Evolutionary conservation across 2,113 vertebrate species (phyloP).

Genomic region (Salvelinus namaycush): DNA sequence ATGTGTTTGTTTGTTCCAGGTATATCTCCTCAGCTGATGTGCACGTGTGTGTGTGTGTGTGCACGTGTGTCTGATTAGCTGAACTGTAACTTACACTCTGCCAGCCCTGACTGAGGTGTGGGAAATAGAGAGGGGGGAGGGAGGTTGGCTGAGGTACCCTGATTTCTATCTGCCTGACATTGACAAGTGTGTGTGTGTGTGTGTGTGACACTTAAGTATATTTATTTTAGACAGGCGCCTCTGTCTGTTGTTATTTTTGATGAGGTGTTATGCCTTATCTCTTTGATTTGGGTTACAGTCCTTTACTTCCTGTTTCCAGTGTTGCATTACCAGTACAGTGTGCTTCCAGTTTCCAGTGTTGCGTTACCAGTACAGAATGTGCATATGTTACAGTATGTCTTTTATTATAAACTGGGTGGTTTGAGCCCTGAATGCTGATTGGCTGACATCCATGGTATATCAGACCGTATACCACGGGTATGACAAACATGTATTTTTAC

Average conservation of each 20-base stretch:
- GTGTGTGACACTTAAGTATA: constrained; percentile 1
- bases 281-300: no score
- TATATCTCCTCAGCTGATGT: not conserved
- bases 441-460: no score
- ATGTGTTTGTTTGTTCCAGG: no score
- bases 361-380: not conserved
- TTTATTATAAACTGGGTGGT: not conserved
- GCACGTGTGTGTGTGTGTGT: not conserved
- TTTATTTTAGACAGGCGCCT: not conserved
- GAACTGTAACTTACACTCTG: constrained; percentile 1
- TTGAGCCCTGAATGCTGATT: no score
- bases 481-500: no score
- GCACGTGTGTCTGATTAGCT: not conserved
- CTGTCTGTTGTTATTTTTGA: not conserved
- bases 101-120: constrained; percentile 24
- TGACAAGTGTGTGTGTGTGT: constrained; percentile 12
- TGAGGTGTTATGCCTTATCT: not conserved
- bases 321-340: not conserved
- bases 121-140: not conserved
- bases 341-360: not conserved
- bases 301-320: no score
- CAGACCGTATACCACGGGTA: no score
- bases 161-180: constrained; percentile 42
- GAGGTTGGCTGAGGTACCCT: constrained; percentile 4
- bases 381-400: not conserved